Conservation (phyloP, 2,888 invertebrate species). For the Apomyelois bistriatella region DNA sequence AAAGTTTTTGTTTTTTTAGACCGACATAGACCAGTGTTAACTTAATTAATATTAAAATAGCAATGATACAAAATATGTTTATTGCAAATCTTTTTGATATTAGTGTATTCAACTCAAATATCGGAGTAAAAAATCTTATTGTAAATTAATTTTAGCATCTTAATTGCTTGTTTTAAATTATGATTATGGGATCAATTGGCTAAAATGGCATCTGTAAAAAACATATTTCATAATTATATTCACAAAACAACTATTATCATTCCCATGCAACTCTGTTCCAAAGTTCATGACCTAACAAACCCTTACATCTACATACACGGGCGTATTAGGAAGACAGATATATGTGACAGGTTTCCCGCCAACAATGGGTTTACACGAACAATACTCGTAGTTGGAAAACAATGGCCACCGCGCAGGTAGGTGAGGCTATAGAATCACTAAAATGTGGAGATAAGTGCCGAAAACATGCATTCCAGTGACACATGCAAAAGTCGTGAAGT, state of each 20-base stretch:
- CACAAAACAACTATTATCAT: neutral
- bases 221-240: neutral
- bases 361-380: slow-evolving; percentile 12
- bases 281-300: slow-evolving; percentile 5
- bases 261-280: neutral
- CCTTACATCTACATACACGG: slow-evolving; percentile 2
- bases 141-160: too few relatives aligned
- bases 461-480: neutral
- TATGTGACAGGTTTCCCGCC: slow-evolving; percentile 11
- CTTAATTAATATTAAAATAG: too few relatives aligned
- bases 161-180: too few relatives aligned
- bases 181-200: too few relatives aligned
- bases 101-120: too few relatives aligned
- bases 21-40: too few relatives aligned
- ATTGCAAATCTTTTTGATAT: too few relatives aligned
- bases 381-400: slow-evolving; percentile 11
- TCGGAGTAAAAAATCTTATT: too few relatives aligned
- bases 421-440: neutral
- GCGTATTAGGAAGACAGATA: slow-evolving; percentile 12
- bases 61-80: too few relatives aligned
- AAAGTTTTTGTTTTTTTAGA: neutral
- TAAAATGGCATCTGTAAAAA: too few relatives aligned
- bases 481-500: neutral
- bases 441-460: neutral
- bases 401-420: slow-evolving; percentile 6